Conservation (phyloP, 2,797 vertebrate genomes). For the Catamblyrhynchus diadema region DNA sequence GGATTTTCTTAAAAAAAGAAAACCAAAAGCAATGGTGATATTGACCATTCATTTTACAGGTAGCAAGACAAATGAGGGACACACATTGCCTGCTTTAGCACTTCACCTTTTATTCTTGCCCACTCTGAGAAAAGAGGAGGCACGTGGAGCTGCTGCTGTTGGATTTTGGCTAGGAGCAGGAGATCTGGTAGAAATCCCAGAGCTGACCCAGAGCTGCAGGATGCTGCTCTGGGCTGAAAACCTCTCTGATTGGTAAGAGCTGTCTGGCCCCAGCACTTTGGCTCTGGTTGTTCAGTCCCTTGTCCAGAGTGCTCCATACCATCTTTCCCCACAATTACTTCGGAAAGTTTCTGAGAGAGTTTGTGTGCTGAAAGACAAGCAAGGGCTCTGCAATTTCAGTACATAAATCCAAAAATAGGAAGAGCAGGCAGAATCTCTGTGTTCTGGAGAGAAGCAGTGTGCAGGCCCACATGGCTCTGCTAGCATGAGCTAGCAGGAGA, state of each 20-base stretch:
- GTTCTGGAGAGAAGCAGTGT: not conserved
- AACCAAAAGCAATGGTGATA: not conserved
- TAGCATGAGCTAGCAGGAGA: not conserved
- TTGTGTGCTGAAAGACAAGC: rapidly evolving
- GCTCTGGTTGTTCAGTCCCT: not conserved
- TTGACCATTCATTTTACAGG: not conserved
- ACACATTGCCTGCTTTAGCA: not conserved
- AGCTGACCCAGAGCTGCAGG: not conserved
- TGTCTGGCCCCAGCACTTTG: not conserved
- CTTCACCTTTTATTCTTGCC: not conserved
- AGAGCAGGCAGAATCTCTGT: not conserved
- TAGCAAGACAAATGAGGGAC: not conserved
- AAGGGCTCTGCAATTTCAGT: not conserved
- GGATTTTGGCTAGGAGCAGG: not conserved
- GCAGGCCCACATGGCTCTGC: not conserved
- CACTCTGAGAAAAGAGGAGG: not conserved
- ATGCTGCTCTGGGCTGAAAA: not conserved
- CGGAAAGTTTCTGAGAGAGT: rapidly evolving
- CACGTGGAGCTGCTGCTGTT: not conserved
- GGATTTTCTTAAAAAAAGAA: not conserved
- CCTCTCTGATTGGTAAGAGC: not conserved
- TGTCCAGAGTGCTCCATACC: not conserved
- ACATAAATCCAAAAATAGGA: not conserved
- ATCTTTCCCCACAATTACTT: not conserved
- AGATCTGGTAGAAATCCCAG: not conserved